These are phyloP conservation scores for Pseudomugil tenellus DNA, from an alignment of 2,797 vertebrate species.

Conservation along the genomic window DNA sequence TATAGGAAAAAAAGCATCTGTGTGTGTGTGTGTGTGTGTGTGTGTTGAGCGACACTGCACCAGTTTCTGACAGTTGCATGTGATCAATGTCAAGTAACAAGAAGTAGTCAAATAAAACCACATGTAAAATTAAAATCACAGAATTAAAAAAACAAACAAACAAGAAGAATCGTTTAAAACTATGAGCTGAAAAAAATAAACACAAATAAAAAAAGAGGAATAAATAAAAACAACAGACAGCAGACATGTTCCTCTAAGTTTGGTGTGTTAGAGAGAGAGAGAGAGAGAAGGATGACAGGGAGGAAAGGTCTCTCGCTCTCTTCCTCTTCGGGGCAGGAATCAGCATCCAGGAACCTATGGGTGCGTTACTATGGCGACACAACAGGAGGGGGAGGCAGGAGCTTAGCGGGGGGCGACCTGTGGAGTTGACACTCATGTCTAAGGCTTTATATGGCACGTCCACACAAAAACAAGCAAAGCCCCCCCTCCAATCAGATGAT, in stretches of 20 bases:
- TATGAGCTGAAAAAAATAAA: conserved; percentile 42
- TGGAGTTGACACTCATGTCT: conserved; percentile 43
- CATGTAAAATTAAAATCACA: not conserved
- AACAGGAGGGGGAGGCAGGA: conserved; percentile 23
- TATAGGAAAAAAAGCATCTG: conserved; percentile 41
- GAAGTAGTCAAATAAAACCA: conserved; percentile 25
- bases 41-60: conserved; percentile 33
- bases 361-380: conserved; percentile 54
- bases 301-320: conserved; percentile 21
- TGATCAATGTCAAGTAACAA: conserved; percentile 29
- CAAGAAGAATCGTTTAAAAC: conserved; percentile 25
- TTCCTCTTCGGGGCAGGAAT: conserved; percentile 67
- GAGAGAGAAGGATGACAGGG: conserved; percentile 1
- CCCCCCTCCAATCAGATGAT: not conserved
- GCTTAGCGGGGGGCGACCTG: conserved; percentile 23
- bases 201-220: conserved; percentile 64
- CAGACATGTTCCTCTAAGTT: conserved; percentile 60
- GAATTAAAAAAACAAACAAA: conserved; percentile 24
- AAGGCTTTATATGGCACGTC: conserved; percentile 80
- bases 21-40: conserved; percentile 6
- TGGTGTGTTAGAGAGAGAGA: conserved; percentile 43
- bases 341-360: conserved; percentile 61
- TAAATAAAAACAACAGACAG: conserved; percentile 60
- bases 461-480: conserved; percentile 26
- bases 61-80: conserved; percentile 37